Evolutionary conservation across 2,113 vertebrate genomes (phyloP).

Genomic region (Cebidichthys violaceus): DNA sequence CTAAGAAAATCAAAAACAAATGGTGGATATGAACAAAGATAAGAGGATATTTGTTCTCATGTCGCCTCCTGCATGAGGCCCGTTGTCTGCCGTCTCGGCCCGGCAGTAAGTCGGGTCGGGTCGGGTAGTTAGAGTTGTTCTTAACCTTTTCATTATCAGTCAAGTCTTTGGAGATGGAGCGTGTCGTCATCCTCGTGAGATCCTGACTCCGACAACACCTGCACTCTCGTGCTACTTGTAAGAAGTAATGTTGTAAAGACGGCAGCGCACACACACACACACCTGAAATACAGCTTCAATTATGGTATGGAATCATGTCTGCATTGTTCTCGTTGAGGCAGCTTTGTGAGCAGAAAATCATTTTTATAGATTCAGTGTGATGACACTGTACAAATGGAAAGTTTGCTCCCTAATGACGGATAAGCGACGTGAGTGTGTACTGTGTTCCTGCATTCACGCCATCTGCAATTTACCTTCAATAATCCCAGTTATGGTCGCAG

Average conservation of each 20-base stretch:
- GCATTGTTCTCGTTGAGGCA: background rate
- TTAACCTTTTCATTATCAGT: background rate
- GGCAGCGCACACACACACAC: background rate
- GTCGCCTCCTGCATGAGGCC: background rate
- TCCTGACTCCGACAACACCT: background rate
- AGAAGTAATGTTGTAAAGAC: conserved; percentile 7
- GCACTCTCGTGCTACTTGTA: conserved; percentile 24
- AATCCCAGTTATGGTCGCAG: background rate
- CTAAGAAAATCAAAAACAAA: background rate
- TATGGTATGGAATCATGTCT: conserved; percentile 2
- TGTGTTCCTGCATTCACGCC: background rate
- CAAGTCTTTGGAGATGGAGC: background rate
- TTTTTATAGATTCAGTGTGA: conserved; percentile 32
- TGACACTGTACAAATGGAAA: conserved; percentile 29
- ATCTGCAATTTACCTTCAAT: conserved; percentile 3
- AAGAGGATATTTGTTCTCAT: background rate
- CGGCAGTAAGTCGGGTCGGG: background rate
- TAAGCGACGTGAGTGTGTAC: conserved; percentile 7
- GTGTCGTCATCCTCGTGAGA: conserved; percentile 9
- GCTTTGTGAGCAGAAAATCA: background rate
- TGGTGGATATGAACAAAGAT: background rate
- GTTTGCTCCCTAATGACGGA: conserved; percentile 10
- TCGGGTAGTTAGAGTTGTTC: background rate
- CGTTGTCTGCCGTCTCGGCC: background rate
- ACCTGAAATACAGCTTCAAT: conserved; percentile 38